A percentile compares a stretch with the other conserved stretches of the same genome.
Evolutionary conservation across 1,140 invertebrate genomes (phyloP).

Genomic region (Pachyrhynchus sulphureomaculatus): DNA sequence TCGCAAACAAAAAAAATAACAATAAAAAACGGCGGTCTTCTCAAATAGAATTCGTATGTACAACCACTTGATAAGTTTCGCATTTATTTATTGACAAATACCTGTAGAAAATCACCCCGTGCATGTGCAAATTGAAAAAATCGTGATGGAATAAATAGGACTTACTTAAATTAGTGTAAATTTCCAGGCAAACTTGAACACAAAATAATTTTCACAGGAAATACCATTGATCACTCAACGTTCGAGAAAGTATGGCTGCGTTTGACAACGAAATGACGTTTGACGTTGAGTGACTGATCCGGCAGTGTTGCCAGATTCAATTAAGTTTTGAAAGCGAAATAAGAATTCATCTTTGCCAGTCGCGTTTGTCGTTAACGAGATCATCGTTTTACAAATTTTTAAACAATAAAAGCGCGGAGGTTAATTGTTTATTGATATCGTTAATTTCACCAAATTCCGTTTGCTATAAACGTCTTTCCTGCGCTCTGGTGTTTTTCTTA

Average conservation of each 20-base stretch:
- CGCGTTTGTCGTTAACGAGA: too few species aligned
- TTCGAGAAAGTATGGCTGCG: conserved; percentile 20
- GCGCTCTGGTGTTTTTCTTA: too few species aligned
- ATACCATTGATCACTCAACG: conserved; percentile 20
- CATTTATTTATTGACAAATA: background rate
- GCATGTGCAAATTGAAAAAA: conserved; percentile 4
- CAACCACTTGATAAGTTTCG: conserved; percentile 21
- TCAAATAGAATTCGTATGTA: background rate
- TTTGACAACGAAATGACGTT: conserved; percentile 17
- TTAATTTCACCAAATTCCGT: too few species aligned
- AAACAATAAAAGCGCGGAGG: too few species aligned
- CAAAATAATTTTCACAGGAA: conserved; percentile 1
- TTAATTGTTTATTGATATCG: too few species aligned
- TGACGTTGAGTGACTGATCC: conserved; percentile 1
- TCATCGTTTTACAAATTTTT: too few species aligned
- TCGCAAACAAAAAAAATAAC: background rate
- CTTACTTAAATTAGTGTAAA: conserved; percentile 10
- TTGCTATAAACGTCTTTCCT: too few species aligned
- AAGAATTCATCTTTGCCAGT: too few species aligned
- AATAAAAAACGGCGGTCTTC: background rate
- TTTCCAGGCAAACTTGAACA: background rate
- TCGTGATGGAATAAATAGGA: background rate
- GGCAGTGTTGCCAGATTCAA: conserved; percentile 4
- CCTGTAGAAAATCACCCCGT: background rate
- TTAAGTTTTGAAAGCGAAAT: background rate